A percentile compares a stretch with the other conserved stretches of the same genome.
Conservation (phyloP, 2,888 invertebrate species). For the Polietes domitor region DNA sequence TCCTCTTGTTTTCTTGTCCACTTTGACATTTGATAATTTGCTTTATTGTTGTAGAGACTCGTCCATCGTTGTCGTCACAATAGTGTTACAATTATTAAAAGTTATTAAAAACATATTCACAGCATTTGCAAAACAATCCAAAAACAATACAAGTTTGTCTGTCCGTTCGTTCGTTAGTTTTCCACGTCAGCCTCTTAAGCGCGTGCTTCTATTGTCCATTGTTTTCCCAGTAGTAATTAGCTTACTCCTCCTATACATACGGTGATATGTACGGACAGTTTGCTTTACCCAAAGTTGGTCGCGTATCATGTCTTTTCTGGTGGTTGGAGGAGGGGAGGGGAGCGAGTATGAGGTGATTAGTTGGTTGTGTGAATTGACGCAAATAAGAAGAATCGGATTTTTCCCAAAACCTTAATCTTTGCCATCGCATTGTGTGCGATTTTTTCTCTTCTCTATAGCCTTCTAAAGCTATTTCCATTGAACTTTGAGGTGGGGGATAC, state of each 20-base stretch:
- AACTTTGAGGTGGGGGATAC: background rate
- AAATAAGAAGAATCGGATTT: slow-evolving; percentile 46
- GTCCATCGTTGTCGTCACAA: background rate
- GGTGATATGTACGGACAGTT: background rate
- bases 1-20: background rate
- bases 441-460: background rate
- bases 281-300: background rate
- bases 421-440: background rate
- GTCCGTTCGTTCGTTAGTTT: slow-evolving; percentile 14
- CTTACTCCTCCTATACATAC: background rate
- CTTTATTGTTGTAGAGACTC: background rate
- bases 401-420: slow-evolving; percentile 66
- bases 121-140: background rate
- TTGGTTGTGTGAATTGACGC: slow-evolving; percentile 4
- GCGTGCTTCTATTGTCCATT: slow-evolving; percentile 39
- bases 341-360: too few species aligned
- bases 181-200: slow-evolving; percentile 23
- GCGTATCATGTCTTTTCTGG: background rate
- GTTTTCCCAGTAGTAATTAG: slow-evolving; percentile 41
- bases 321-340: background rate
- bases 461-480: background rate
- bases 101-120: slow-evolving; percentile 24
- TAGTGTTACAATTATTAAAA: slow-evolving; percentile 11
- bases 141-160: background rate
- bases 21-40: background rate